phyloP scores from a whole-genome alignment of 2,113 vertebrate genomes.

The Pseudorasbora parva region DNA sequence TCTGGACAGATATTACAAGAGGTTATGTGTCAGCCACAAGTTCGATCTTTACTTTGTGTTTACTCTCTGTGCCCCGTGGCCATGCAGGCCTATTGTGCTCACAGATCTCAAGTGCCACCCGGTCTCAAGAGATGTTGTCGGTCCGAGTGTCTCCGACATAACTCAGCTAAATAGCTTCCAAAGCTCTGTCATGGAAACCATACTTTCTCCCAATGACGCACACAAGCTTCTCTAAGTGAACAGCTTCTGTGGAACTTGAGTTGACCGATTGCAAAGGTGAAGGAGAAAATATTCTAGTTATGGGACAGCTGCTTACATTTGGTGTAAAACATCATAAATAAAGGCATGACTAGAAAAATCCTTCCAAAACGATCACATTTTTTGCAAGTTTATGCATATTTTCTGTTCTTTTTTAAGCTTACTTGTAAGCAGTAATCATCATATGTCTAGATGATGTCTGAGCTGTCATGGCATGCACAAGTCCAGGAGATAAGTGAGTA shows the following conservation, averaged over 20 bases:
- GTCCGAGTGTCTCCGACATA: constrained; percentile 19
- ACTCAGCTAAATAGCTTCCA: constrained; percentile 14
- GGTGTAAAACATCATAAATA: constrained; percentile 37
- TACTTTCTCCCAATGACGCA: constrained; percentile 15
- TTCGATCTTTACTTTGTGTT: constrained; percentile 40
- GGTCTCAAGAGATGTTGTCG: constrained; percentile 10
- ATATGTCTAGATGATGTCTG: constrained; percentile 15
- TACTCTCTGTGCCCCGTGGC: constrained; percentile 21
- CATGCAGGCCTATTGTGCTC: constrained; percentile 38
- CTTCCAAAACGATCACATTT: not conserved
- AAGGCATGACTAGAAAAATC: constrained; percentile 1
- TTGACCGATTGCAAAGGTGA: not conserved
- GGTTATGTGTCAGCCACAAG: constrained; percentile 47
- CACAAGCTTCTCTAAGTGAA: not conserved
- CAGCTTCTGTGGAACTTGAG: not conserved
- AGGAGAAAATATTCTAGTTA: constrained; percentile 32
- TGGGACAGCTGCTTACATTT: constrained; percentile 30
- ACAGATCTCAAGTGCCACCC: constrained; percentile 24
- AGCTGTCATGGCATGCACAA: not conserved
- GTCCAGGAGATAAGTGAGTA: constrained; percentile 6
- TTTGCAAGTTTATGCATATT: not conserved
- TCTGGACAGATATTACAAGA: constrained; percentile 39
- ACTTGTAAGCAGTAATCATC: not conserved
- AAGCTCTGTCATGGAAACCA: constrained; percentile 36
- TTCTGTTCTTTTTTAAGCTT: constrained; percentile 19